Base-by-base conservation (phyloP, 2,888 invertebrate species). In the Heliconius ismenius region DNA sequence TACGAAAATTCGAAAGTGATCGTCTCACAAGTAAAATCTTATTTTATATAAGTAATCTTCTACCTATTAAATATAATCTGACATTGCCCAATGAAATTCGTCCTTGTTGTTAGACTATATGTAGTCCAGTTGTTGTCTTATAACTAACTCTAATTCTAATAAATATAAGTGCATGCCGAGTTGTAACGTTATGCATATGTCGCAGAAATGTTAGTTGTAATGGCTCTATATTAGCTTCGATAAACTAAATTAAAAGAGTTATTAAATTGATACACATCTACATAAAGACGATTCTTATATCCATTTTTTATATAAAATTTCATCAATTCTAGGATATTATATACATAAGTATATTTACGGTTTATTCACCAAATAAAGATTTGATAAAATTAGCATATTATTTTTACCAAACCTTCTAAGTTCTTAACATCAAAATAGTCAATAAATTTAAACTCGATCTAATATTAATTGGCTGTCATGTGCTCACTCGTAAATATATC, bases 391-490 rank as follows among this genome's bases (percentile, higher is more conserved):
- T 32, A 54, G 11, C 32, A 58, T 21, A 58, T 9, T 58, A 36
- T 58, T 36, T 32, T 70, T n/a, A 70, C 32, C 54, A 58, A 70
- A 70, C 9, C 13, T 13, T 54, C 24, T 24, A 70, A 7, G n/a
- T n/a, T 39, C 65, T 39, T 65, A 65, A 65, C 39, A 54, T 24
- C n/a, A 70, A 70, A 70, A 58, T 58, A 58, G 28, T 58, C n/a
- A 58, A 70, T 70, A 58, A n/a, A 10, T 69, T 69, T 70, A 70
- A 39, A 70, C 32, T 70, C 32, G 58, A 32, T 70, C 58, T 70
- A 39, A 62, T 36, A 73, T 62, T 75, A 69, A 62, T 28, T 62
- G 75, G 75, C 63, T 39, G 76, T 54, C 49, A 64, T 64, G 76
- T 39, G 36, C 26, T 76, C 58, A 76, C 74, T 74, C 69, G 43